Base-by-base conservation (phyloP, 2,797 vertebrate genomes). In the Sebastes taczanowskii region DNA sequence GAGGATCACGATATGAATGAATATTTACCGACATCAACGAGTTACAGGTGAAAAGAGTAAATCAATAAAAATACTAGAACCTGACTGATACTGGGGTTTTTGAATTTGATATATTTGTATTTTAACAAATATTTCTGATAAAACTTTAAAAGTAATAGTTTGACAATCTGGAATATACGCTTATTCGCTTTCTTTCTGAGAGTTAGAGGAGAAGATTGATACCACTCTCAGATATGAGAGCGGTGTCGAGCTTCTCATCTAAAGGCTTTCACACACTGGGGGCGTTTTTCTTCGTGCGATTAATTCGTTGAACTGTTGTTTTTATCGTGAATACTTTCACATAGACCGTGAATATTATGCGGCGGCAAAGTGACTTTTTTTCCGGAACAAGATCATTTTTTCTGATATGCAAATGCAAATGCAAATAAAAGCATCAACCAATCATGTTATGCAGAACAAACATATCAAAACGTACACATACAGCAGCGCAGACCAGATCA, bases 1-100 rank as follows among this genome's bases (percentile, higher is more conserved):
- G 32, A 71, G 42, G 7, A 42, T 86, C 59, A 71, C 58, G 20
- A 42, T 2, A 22, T 34, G 9, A 56, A 66, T 30, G 6, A 38
- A 60, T 16, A 4, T 25, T 55, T 32, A 35, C 29, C 29, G 16
- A 29, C 10, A n/a, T 55, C 2, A 64, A 69, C 46, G 2, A 60
- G 32, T 58, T 77, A 8, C 75, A 59, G n/a, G 69, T 16, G 38
- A 46, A 7, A 23, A 35, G 11, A 66, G 34, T 5, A 34, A 65
- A 59, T 5, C 34, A 68, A 20, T 46, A 60, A 53, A 62, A 76
- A 73, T 6, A 11, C 4, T 5, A 25, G 22, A 73, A 16, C 58
- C 27, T 60, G 67, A 71, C 70, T 1, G 38, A 65, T 70, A 23
- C 16, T 60, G 5, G 11, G 20, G 0, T 5, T 56, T 74, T 5